Evolutionary conservation across 2,113 vertebrate species (phyloP).

Genomic region (Tinamus guttatus): DNA sequence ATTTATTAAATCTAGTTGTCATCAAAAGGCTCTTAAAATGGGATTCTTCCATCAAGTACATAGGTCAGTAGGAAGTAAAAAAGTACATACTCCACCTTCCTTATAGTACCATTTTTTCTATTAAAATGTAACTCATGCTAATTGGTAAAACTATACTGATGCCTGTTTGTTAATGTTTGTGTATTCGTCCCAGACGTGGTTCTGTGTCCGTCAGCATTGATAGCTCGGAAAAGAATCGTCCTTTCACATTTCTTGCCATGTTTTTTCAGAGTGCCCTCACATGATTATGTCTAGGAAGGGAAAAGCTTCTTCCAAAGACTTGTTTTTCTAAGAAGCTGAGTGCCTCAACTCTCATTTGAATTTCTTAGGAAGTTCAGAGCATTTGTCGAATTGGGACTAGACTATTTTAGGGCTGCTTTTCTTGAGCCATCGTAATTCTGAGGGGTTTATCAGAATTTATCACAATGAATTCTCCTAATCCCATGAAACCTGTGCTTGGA

Average conservation of each 20-base stretch:
- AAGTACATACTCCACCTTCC: not conserved
- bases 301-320: not conserved
- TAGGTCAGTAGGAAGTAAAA: slow-evolving; percentile 20
- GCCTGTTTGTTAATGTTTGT: not conserved
- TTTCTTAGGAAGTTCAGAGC: not conserved
- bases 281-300: slow-evolving; percentile 14
- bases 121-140: slow-evolving; percentile 37
- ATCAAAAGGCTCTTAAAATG: not conserved
- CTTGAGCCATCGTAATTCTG: not conserved
- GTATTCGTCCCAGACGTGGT: slow-evolving; percentile 27
- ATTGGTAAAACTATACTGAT: not conserved
- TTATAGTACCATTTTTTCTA: slow-evolving; percentile 1
- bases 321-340: not conserved
- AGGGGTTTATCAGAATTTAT: slow-evolving; percentile 32
- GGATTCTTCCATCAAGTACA: slow-evolving; percentile 19
- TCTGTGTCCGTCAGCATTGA: not conserved
- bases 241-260: not conserved
- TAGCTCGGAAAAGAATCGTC: not conserved
- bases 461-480: slow-evolving; percentile 48
- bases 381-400: not conserved
- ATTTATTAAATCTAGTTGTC: not conserved
- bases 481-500: slow-evolving; percentile 31
- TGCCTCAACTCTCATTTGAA: not conserved
- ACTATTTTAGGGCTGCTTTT: slow-evolving; percentile 1
- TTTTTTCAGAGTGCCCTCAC: not conserved